Evolutionary conservation across 1,140 invertebrate species (phyloP).

Genomic region (Drosophila ironensis): DNA sequence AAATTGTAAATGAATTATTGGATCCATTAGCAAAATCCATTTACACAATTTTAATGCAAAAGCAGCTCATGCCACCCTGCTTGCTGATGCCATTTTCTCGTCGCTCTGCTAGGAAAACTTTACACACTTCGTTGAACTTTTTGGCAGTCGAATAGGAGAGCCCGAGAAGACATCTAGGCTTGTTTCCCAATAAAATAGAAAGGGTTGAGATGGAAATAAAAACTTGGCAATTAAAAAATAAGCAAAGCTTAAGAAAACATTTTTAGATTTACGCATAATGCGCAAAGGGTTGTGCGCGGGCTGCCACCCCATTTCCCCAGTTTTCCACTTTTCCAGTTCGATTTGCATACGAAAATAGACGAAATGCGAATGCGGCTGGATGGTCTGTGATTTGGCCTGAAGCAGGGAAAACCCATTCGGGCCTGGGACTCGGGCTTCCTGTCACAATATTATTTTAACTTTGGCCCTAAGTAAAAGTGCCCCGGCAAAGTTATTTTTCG

Average conservation of each 20-base stretch:
- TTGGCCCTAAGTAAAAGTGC: constrained; percentile 48
- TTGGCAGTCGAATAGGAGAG: constrained; percentile 18
- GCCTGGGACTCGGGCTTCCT: constrained; percentile 24
- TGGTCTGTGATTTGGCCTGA: constrained; percentile 41
- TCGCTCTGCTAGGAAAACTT: constrained; percentile 48
- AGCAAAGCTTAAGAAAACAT: constrained; percentile 69
- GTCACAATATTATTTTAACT: constrained; percentile 78
- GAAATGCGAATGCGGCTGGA: too few species aligned
- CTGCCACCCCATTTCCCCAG: constrained; percentile 15
- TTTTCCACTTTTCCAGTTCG: constrained; percentile 25
- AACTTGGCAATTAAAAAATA: constrained; percentile 78
- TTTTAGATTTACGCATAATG: constrained; percentile 69
- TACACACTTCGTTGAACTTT: constrained; percentile 77
- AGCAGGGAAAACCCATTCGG: constrained; percentile 3
- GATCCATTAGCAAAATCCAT: constrained; percentile 82
- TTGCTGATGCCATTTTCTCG: too few species aligned
- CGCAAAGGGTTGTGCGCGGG: constrained; percentile 62
- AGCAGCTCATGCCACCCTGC: constrained; percentile 41
- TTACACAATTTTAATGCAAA: constrained; percentile 80
- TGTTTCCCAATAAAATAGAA: background rate
- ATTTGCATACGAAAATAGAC: constrained; percentile 73
- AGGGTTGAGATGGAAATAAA: constrained; percentile 46
- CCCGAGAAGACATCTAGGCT: background rate
- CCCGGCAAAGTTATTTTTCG: constrained; percentile 23
- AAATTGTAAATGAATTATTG: constrained; percentile 81